A percentile compares a stretch with the other conserved stretches of the same genome.
Evolutionary conservation across 1,140 invertebrate species (phyloP).

Genomic region (Cyclargus thomasi): DNA sequence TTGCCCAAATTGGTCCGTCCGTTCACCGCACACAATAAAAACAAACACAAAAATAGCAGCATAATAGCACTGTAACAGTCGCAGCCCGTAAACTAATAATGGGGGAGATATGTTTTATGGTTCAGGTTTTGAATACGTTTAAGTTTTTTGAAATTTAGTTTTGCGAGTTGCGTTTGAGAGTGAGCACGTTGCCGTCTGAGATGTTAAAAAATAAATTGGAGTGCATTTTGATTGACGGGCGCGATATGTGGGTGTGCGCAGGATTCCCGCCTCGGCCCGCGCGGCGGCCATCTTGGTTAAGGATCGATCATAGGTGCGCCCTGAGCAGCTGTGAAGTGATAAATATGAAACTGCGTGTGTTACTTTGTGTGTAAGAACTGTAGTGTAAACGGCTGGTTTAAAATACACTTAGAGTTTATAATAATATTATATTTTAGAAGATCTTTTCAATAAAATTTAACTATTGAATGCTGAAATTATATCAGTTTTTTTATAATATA

Average conservation of each 20-base stretch:
- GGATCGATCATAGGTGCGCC: conserved; percentile 67
- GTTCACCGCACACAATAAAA: conserved; percentile 69
- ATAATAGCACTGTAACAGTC: conserved; percentile 71
- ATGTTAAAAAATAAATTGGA: conserved; percentile 32
- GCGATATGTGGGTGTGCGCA: conserved; percentile 42
- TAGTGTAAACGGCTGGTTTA: conserved; percentile 31
- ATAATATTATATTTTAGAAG: too few species aligned
- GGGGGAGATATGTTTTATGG: conserved; percentile 74
- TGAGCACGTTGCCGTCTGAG: conserved; percentile 46
- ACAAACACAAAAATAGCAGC: conserved; percentile 68
- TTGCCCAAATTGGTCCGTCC: conserved; percentile 62
- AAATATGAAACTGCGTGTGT: conserved; percentile 39
- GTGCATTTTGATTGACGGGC: conserved; percentile 42
- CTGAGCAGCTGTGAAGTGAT: conserved; percentile 63
- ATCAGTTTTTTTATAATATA: too few species aligned
- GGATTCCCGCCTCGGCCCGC: conserved; percentile 50
- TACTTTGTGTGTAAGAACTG: conserved; percentile 35
- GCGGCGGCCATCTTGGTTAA: conserved; percentile 70
- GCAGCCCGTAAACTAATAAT: conserved; percentile 73
- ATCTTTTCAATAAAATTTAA: too few species aligned
- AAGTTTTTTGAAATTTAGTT: conserved; percentile 65
- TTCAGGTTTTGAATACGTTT: conserved; percentile 67
- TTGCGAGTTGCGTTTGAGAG: conserved; percentile 51
- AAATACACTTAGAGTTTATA: not conserved
- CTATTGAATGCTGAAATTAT: too few species aligned